A percentile compares a stretch with the other conserved stretches of the same genome.
phyloP scores from a whole-genome alignment of 2,113 vertebrate genomes.

The Mixornis gularis region DNA sequence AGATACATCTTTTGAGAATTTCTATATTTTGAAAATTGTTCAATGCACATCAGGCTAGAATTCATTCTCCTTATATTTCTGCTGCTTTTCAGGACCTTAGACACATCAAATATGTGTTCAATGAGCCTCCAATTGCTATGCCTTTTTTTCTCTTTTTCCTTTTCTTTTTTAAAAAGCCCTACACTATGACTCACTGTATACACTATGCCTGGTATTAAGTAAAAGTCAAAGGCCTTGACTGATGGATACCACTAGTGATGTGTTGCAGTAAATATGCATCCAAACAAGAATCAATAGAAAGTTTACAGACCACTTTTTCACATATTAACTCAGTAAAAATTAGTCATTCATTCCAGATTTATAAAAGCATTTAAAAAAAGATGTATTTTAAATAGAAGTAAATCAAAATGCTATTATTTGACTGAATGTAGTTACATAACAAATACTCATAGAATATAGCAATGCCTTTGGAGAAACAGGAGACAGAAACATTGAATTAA shows the following conservation, averaged over 20 bases:
- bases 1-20: neutral
- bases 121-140: neutral
- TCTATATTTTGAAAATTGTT: neutral
- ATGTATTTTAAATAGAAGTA: neutral
- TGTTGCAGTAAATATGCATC: neutral
- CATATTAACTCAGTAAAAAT: neutral
- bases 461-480: neutral
- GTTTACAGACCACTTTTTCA: neutral
- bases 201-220: conserved; percentile 16
- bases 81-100: neutral
- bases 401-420: neutral
- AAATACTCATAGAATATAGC: neutral
- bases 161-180: neutral
- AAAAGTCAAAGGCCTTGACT: neutral
- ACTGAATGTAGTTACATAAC: neutral
- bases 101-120: neutral
- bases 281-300: neutral
- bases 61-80: neutral
- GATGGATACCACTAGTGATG: neutral
- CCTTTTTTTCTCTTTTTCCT: neutral
- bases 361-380: neutral
- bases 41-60: neutral
- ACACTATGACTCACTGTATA: neutral
- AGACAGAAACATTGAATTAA: neutral
- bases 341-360: neutral